phyloP scores from a whole-genome alignment of 2,113 vertebrate species.

The Entelurus aequoreus region DNA sequence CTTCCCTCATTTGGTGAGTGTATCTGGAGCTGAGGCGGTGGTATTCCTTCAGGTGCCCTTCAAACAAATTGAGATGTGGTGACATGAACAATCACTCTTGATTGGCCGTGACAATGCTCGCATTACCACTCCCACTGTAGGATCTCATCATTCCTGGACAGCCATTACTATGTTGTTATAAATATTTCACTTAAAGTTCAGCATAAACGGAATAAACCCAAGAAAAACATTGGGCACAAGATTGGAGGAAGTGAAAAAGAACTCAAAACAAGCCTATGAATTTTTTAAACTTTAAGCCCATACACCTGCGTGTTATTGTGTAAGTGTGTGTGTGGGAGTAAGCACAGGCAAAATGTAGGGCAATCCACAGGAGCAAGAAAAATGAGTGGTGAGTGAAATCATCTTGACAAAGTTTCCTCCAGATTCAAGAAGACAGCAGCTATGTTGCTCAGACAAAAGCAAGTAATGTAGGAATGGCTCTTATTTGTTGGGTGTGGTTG shows the following conservation, averaged over 20 bases:
- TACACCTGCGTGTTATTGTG: conserved; percentile 1
- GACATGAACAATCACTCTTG: not conserved
- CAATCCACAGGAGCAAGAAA: conserved; percentile 20
- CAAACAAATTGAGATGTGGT: conserved; percentile 1
- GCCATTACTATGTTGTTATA: not conserved
- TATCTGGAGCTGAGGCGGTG: not conserved
- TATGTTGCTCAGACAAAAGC: conserved; percentile 36
- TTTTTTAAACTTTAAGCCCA: conserved; percentile 2
- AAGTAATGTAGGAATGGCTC: conserved; percentile 10
- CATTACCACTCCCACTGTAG: not conserved
- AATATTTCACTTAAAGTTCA: not conserved
- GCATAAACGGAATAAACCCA: no score
- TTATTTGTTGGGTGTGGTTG: conserved; percentile 4
- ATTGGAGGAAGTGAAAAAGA: not conserved
- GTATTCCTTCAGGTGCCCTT: conserved; percentile 16
- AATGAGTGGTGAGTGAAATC: conserved; percentile 41
- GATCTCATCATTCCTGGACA: not conserved
- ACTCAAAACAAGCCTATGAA: not conserved
- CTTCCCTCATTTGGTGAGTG: not conserved
- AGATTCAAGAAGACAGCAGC: conserved; percentile 24
- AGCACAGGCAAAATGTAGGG: conserved; percentile 13
- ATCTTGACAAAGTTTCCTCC: conserved; percentile 22
- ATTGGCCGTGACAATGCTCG: no score
- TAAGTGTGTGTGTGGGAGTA: conserved; percentile 13
- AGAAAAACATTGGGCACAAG: not conserved